phyloP scores from a whole-genome alignment of 2,888 invertebrate species.

The Pseudeuparius sepicola region DNA sequence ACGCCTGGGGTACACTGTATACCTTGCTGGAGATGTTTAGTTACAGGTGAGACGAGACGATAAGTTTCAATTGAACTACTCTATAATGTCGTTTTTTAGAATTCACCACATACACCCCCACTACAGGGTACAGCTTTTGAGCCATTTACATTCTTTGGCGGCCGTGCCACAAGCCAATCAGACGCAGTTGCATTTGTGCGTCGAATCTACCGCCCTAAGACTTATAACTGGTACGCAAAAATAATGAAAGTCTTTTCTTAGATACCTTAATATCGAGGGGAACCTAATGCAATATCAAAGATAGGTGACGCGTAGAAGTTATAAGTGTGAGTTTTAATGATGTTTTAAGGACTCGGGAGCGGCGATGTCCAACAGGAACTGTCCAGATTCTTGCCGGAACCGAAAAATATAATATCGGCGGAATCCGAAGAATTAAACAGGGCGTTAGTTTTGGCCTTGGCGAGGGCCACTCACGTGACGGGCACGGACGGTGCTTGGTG shows the following conservation, averaged over 20 bases:
- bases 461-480: slow-evolving; percentile 88
- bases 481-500: slow-evolving; percentile 81
- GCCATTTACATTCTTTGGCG: slow-evolving; percentile 83
- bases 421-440: slow-evolving; percentile 94
- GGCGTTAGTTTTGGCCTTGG: slow-evolving; percentile 85
- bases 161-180: slow-evolving; percentile 91
- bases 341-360: slow-evolving; percentile 71
- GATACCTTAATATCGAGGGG: too few relatives aligned
- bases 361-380: slow-evolving; percentile 91
- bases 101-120: slow-evolving; percentile 95
- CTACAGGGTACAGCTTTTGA: slow-evolving; percentile 83
- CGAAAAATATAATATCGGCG: slow-evolving; percentile 81
- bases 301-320: too few relatives aligned
- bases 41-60: too few relatives aligned
- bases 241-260: too few relatives aligned
- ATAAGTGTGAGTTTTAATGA: too few relatives aligned
- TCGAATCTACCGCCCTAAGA: slow-evolving; percentile 38
- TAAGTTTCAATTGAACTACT: too few relatives aligned
- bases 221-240: slow-evolving; percentile 36
- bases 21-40: slow-evolving; percentile 95
- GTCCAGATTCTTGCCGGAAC: slow-evolving; percentile 82
- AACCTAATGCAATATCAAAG: too few relatives aligned
- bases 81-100: too few relatives aligned
- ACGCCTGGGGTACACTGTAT: slow-evolving; percentile 93
- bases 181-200: slow-evolving; percentile 83